phyloP scores from a whole-genome alignment of 2,113 vertebrate species.

The Myrmophylax atrothorax region DNA sequence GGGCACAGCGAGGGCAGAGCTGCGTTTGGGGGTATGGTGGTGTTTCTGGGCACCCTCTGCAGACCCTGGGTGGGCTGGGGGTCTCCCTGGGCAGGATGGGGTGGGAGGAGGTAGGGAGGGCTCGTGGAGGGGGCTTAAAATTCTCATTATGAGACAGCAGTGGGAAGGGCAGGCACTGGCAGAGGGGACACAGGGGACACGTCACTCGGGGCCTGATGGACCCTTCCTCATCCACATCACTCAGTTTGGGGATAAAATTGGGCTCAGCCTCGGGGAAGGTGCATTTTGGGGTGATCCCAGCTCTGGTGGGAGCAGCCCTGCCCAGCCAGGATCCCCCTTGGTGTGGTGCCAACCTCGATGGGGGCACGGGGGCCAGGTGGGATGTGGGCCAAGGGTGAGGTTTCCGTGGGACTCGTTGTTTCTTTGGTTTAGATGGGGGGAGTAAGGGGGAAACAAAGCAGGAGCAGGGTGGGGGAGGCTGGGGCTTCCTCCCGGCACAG shows the following conservation, averaged over 20 bases:
- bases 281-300: background rate
- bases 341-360: fast-evolving
- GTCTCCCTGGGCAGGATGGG: background rate
- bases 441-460: background rate
- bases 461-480: background rate
- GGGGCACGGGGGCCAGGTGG: background rate
- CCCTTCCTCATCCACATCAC: background rate
- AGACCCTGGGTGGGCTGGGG: background rate
- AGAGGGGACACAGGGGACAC: background rate
- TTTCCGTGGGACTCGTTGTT: background rate
- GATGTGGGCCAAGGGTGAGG: background rate
- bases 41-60: background rate
- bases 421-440: conserved; percentile 43
- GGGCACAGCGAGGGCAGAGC: background rate
- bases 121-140: background rate
- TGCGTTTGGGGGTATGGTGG: background rate
- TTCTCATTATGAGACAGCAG: conserved; percentile 30
- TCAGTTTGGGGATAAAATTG: background rate
- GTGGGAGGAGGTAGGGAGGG: background rate
- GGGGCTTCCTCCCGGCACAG: background rate
- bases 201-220: background rate
- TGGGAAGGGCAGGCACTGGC: background rate
- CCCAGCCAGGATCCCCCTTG: background rate
- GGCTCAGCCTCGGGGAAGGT: background rate
- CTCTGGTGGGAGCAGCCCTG: background rate